Evolutionary conservation across 2,113 vertebrate species (phyloP), one percentile per base, ranked within the genome.

Genomic region (Ariopsis seemanni): DNA sequence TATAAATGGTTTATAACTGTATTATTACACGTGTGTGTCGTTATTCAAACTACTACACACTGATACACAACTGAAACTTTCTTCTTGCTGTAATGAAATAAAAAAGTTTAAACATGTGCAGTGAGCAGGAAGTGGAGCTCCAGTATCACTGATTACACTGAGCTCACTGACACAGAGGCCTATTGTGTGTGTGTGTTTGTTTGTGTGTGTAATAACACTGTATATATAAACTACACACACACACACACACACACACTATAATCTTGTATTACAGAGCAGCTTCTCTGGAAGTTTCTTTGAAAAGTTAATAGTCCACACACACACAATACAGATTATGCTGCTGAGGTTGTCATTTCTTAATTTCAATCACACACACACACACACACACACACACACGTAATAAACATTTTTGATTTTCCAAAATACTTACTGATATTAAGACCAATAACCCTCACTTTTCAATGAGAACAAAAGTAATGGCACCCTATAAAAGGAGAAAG

Each of bases 81-180:
- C 7, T 53, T 53, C 52, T 11, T 53, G 52, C 7, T 10, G 74
- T 52, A 77, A 77, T 25, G 2, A 74, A 74, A 74, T 20, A 20
- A 20, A 50, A 72, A 77, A n/a, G n/a, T n/a, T 77, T 53, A 77
- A n/a, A 53, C 52, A 17, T 53, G 48, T 53, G 11, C 22, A 15
- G 74, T n/a, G 14, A 77, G 53, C 50, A 77, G 74, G 50, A 77
- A 77, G 74, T 77, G 74, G 71, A n/a, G 74, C 17, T 52, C n/a
- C 20, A 50, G 15, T 42, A 34, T 18, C 15, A 42, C 30, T 18
- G 30, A 42, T 72, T 12, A 50, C 34, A 75, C 72, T 10, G 18
- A 72, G 30, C 34, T 7, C 30, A 71, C 69, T 72, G 69, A 77
- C 10, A 77, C 74, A 52, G 22, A 52, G 74, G 48, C 1, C 11